A percentile compares a stretch with the other conserved stretches of the same genome.
Conservation (phyloP, 2,797 vertebrate species). For the Psittacula derbiana region DNA sequence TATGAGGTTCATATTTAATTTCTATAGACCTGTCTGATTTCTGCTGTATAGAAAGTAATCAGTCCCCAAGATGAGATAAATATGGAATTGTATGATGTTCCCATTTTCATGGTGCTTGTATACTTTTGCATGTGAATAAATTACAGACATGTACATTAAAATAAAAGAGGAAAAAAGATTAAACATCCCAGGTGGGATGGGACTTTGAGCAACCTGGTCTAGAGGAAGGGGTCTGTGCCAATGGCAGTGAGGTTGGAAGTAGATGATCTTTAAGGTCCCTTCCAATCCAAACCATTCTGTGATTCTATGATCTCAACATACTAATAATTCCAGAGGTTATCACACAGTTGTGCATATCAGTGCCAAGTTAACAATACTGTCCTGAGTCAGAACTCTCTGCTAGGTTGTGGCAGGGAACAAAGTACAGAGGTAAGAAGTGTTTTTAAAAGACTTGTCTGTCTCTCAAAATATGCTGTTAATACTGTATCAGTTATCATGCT, state of each 20-base stretch:
- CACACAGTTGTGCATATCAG: not conserved
- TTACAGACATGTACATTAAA: not conserved
- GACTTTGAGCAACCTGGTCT: not conserved
- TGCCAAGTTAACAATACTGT: not conserved
- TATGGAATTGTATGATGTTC: not conserved
- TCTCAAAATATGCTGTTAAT: not conserved
- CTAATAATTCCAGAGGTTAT: not conserved
- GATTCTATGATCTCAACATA: not conserved
- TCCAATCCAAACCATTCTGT: not conserved
- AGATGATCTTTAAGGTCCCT: not conserved
- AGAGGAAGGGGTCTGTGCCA: not conserved
- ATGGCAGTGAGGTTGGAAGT: not conserved
- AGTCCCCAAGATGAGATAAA: not conserved
- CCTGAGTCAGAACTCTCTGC: accelerated
- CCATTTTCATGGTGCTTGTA: not conserved
- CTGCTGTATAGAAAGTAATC: not conserved
- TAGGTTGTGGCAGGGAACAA: not conserved
- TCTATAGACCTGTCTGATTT: not conserved
- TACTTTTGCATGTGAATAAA: not conserved
- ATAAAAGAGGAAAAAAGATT: not conserved
- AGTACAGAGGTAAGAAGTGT: not conserved
- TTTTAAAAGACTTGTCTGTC: not conserved
- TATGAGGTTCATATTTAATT: not conserved
- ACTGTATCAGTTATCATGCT: not conserved
- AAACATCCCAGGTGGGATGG: not conserved